Evolutionary conservation across 2,113 vertebrate species (phyloP).

Genomic region (Pangasianodon hypophthalmus): DNA sequence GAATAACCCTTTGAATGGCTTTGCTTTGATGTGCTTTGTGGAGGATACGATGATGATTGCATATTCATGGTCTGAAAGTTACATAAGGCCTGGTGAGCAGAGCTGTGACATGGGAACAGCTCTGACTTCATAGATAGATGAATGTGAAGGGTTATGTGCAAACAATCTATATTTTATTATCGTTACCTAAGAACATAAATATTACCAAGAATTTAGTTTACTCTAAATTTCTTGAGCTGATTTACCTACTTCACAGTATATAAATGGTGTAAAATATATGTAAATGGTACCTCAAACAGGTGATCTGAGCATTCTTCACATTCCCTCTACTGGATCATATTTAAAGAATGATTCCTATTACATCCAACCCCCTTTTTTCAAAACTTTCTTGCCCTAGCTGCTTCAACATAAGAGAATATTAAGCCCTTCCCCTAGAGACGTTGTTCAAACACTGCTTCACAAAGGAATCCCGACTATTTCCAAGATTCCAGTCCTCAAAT

Average conservation of each 20-base stretch:
- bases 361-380: slow-evolving; percentile 25
- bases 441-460: slow-evolving; percentile 61
- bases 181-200: background rate
- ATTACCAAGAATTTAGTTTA: background rate
- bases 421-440: slow-evolving; percentile 48
- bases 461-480: slow-evolving; percentile 51
- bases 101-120: background rate
- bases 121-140: background rate
- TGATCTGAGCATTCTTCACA: slow-evolving; percentile 37
- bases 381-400: background rate
- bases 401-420: slow-evolving; percentile 20
- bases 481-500: slow-evolving; percentile 63
- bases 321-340: slow-evolving; percentile 55
- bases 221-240: background rate
- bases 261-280: background rate
- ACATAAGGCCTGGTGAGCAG: background rate
- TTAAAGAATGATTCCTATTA: slow-evolving; percentile 60
- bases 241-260: background rate
- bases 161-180: background rate
- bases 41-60: background rate
- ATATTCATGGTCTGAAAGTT: background rate
- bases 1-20: background rate
- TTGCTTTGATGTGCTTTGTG: background rate
- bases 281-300: background rate
- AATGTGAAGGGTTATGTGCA: background rate